phyloP scores from a whole-genome alignment of 2,113 vertebrate species.

The Cyphotilapia sp. region DNA sequence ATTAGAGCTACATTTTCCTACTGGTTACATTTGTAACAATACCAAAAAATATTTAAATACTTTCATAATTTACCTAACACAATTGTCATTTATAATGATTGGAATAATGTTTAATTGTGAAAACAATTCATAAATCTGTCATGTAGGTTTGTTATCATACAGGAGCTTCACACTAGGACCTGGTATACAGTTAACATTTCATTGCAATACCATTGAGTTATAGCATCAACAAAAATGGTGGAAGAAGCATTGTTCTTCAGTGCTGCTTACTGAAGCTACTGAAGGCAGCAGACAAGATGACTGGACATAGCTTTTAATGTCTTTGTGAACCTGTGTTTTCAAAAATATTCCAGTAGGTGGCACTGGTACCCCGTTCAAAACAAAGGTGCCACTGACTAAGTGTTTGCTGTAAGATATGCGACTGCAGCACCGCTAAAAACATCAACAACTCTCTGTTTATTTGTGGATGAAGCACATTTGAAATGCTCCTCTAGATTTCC shows the following conservation, averaged over 20 bases:
- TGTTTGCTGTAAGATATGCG: background rate
- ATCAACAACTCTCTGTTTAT: background rate
- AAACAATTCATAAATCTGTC: background rate
- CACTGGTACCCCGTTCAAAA: background rate
- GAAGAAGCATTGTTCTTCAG: background rate
- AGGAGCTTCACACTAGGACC: background rate
- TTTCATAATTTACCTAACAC: background rate
- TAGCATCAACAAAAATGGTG: background rate
- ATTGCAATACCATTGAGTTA: background rate
- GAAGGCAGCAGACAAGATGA: background rate
- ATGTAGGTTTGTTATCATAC: background rate
- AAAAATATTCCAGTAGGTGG: slow-evolving; percentile 28
- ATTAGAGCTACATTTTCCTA: background rate
- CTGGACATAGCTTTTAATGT: background rate
- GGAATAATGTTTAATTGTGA: background rate
- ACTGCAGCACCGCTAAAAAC: background rate
- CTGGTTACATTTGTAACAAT: background rate
- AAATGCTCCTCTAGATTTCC: background rate
- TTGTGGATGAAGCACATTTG: background rate
- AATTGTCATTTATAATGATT: background rate
- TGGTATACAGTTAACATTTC: background rate
- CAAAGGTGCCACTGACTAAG: background rate
- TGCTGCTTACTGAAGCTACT: background rate
- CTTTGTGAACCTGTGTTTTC: background rate
- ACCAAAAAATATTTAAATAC: background rate